phyloP scores from a whole-genome alignment of 2,888 invertebrate species.

The Morpho helenor region DNA sequence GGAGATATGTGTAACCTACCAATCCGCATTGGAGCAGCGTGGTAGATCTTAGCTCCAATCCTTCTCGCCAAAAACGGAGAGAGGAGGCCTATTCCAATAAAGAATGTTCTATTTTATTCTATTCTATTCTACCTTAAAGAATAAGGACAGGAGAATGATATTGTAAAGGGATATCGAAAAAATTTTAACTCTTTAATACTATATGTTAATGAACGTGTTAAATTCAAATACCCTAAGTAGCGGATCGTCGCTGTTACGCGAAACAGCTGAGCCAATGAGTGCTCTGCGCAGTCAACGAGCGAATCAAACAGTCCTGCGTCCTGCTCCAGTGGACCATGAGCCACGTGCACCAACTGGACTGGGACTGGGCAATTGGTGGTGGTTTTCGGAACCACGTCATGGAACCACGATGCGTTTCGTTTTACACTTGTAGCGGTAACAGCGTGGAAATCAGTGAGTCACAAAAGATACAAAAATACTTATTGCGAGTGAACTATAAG shows the following conservation, averaged over 20 bases:
- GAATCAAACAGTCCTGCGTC: constrained; percentile 31
- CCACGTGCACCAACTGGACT: constrained; percentile 32
- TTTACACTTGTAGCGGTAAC: no score
- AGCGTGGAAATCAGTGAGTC: no score
- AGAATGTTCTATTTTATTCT: no score
- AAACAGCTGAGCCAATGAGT: constrained; percentile 3
- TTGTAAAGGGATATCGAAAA: neutral
- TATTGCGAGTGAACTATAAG: no score
- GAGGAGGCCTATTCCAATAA: no score
- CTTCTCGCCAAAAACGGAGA: no score
- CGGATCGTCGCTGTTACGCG: neutral
- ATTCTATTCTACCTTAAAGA: no score
- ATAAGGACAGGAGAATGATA: no score
- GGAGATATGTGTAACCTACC: no score
- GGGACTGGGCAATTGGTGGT: constrained; percentile 2
- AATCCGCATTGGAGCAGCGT: no score
- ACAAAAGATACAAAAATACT: no score
- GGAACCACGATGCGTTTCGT: neutral
- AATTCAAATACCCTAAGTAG: neutral
- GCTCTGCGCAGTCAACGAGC: constrained; percentile 29
- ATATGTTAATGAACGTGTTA: neutral
- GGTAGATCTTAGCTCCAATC: no score
- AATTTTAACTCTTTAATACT: neutral
- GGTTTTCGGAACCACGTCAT: neutral
- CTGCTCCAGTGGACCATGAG: constrained; percentile 50